These are phyloP conservation scores for Bergia puertoricense DNA, from an alignment of 92 coral and sea anemone species.

Conservation along the genomic window DNA sequence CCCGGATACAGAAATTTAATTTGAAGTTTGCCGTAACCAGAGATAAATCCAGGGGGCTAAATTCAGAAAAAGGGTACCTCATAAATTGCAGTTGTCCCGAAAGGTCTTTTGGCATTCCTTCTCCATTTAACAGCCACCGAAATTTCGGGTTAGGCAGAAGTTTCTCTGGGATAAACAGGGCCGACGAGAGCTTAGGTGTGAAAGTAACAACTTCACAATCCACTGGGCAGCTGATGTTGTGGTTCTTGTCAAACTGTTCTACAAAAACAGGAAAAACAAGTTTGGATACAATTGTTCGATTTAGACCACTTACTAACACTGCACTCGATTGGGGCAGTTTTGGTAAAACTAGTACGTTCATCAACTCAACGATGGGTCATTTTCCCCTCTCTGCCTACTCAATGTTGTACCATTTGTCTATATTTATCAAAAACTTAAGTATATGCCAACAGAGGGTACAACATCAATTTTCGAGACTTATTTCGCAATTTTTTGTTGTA, in stretches of 20 bases:
- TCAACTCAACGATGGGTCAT: too few species aligned
- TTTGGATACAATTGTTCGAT: background rate
- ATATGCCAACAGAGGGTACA: too few species aligned
- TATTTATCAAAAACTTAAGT: too few species aligned
- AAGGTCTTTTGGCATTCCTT: conserved; percentile 16
- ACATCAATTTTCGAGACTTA: too few species aligned
- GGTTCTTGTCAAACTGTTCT: conserved; percentile 65
- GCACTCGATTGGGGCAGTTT: background rate
- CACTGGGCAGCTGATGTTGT: conserved; percentile 71
- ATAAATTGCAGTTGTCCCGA: conserved; percentile 24
- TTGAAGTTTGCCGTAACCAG: too few species aligned
- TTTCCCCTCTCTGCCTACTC: too few species aligned
- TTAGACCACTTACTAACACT: background rate
- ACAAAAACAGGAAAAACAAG: background rate
- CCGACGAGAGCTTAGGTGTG: conserved; percentile 63
- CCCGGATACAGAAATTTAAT: too few species aligned
- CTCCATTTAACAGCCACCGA: conserved; percentile 18
- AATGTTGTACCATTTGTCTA: too few species aligned
- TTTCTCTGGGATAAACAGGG: conserved; percentile 70
- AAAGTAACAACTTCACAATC: conserved; percentile 67
- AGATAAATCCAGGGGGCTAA: too few species aligned
- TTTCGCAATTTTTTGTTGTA: too few species aligned
- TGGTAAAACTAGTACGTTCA: too few species aligned
- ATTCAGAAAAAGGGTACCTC: background rate
- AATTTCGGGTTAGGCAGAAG: conserved; percentile 48